Evolutionary conservation across 1,140 invertebrate genomes (phyloP), one percentile per base, ranked within the genome.

Genomic region (Drosophila santomea): DNA sequence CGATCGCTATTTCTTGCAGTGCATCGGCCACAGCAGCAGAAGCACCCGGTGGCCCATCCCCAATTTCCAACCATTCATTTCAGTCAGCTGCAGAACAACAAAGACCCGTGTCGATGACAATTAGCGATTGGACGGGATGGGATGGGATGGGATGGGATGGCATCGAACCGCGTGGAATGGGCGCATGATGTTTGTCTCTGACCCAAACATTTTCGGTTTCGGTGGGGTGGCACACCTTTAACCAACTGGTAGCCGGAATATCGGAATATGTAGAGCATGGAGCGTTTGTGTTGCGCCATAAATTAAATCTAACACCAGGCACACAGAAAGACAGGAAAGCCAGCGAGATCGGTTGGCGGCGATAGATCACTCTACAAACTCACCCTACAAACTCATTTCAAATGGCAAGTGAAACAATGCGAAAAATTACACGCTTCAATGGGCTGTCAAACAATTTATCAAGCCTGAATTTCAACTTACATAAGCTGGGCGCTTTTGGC

Each of bases 221-320:
- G 51, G 45, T 17, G 23, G 39, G 45, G 38, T 23, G 69, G 61
- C 76, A 55, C 61, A 60, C 56, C 73, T 75, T 75, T 75, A 47
- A 64, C 73, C 62, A 75, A 75, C 72, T 75, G 61, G 47, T 59
- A 78, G 71, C 64, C 57, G 71, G 75, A 84, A 84, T 86, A 86
- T 86, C 57, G 71, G 75, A 84, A 84, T 86, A 86, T 86, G 83
- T 86, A 86, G 83, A 88, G 84, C 83, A 88, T 88, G 83, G 61
- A 88, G 80, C 72, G 78, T 82, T 85, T 75, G 55, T 77, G 74
- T 77, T 76, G 74, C 56, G 84, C 83, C 83, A 88, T 88, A 88
- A 88, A 88, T 88, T 88, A 89, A 88, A 88, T 88, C 88, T 89
- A 88, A 88, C 82, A 83, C 83, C 83, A 51, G 50, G 23, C 36